A percentile compares a stretch with the other conserved stretches of the same genome.
Evolutionary conservation across 2,888 invertebrate genomes (phyloP).

Genomic region (Dasysyrphus albostriatus): DNA sequence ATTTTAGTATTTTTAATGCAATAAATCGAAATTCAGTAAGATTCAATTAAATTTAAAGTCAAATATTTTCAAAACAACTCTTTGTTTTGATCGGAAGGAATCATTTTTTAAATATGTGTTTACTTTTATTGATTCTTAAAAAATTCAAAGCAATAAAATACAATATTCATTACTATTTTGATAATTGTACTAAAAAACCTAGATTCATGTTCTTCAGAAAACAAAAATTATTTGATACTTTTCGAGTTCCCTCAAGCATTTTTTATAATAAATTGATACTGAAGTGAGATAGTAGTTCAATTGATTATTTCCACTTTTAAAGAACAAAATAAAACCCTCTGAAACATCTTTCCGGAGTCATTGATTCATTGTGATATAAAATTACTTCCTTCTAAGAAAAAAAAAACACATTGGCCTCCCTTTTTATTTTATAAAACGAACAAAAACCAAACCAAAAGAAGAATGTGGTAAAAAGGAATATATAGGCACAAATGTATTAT

Average conservation of each 20-base stretch:
- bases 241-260: neutral
- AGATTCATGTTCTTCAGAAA: neutral
- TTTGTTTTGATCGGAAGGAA: too few relatives aligned
- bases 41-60: too few relatives aligned
- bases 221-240: neutral
- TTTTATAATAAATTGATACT: neutral
- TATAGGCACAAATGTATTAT: constrained; percentile 10
- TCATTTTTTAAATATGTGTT: too few relatives aligned
- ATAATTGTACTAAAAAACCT: neutral
- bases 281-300: neutral
- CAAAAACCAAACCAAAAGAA: neutral
- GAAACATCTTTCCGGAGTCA: constrained; percentile 46
- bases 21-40: too few relatives aligned
- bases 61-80: too few relatives aligned
- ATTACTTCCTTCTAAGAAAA: constrained; percentile 62
- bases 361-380: constrained; percentile 64
- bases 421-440: constrained; percentile 3
- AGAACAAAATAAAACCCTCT: neutral
- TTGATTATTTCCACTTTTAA: constrained; percentile 20
- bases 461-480: constrained; percentile 4
- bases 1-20: too few relatives aligned
- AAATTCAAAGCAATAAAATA: too few relatives aligned
- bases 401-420: constrained; percentile 22
- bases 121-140: too few relatives aligned
- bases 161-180: too few relatives aligned